These are phyloP conservation scores for Oriolus oriolus DNA, from an alignment of 2,113 vertebrate species.

Conservation along the genomic window DNA sequence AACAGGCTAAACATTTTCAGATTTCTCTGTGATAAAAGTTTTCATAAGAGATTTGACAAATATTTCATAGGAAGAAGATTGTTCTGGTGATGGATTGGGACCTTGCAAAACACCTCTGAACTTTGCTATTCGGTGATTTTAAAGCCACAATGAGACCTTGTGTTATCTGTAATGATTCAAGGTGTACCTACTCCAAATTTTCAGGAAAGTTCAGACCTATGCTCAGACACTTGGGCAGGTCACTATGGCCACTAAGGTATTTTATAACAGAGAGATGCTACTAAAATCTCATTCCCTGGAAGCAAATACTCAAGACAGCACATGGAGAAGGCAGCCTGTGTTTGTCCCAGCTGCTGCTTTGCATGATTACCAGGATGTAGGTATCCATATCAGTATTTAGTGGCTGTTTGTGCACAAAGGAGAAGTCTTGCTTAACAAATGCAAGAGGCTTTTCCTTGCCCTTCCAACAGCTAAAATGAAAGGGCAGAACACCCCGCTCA, in stretches of 20 bases:
- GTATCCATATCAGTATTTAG: no score
- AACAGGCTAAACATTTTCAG: neutral
- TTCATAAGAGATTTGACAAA: neutral
- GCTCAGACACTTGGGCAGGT: neutral
- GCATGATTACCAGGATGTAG: neutral
- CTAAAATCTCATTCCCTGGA: neutral
- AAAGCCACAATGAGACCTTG: neutral
- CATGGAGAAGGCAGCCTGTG: neutral
- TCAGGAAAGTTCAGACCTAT: neutral
- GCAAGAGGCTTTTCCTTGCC: neutral
- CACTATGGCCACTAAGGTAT: neutral
- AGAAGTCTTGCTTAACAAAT: neutral
- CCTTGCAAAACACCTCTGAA: neutral
- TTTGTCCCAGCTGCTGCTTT: neutral
- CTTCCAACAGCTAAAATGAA: neutral
- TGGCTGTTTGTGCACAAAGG: neutral
- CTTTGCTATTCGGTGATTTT: neutral
- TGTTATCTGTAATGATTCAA: neutral
- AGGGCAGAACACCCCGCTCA: neutral
- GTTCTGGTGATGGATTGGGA: neutral
- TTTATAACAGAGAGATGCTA: neutral
- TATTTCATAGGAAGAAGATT: neutral
- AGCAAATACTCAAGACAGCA: neutral
- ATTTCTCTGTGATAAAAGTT: neutral
- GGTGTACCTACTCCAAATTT: neutral